These are phyloP conservation scores for Mesoclemmys tuberculata DNA, from an alignment of 2,113 vertebrate genomes.

Conservation along the genomic window DNA sequence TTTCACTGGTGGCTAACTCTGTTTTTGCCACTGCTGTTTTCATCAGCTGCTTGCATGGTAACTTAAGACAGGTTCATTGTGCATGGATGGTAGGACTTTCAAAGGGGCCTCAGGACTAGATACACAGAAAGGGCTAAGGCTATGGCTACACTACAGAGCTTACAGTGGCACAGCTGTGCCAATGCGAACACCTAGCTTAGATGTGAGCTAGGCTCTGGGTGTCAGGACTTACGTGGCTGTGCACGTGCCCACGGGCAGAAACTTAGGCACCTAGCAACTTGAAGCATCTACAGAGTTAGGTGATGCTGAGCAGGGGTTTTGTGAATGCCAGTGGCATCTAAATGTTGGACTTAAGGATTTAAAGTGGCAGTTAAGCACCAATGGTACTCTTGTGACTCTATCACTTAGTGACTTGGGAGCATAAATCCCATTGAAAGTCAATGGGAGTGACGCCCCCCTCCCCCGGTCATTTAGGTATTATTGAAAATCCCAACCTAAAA, in stretches of 20 bases:
- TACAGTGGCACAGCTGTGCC: no score
- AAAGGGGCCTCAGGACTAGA: background rate
- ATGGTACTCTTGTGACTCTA: background rate
- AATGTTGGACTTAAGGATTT: background rate
- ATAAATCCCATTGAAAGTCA: background rate
- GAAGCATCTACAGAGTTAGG: background rate
- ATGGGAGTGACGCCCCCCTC: background rate
- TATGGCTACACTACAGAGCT: no score
- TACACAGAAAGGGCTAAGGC: background rate
- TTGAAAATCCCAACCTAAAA: background rate
- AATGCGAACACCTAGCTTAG: background rate
- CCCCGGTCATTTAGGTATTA: background rate
- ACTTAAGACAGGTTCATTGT: background rate
- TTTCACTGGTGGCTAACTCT: background rate
- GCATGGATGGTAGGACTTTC: background rate
- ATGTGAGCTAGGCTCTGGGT: background rate
- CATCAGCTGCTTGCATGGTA: background rate
- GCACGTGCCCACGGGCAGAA: background rate
- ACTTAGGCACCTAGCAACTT: background rate
- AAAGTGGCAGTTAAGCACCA: background rate
- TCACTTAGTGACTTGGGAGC: background rate
- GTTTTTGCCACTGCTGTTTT: background rate
- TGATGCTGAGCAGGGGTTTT: background rate
- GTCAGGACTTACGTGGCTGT: background rate
- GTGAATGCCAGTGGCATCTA: background rate